Evolutionary conservation across 2,113 vertebrate genomes (phyloP), one percentile per base, ranked within the genome.

Genomic region (Semnornis frantzii): DNA sequence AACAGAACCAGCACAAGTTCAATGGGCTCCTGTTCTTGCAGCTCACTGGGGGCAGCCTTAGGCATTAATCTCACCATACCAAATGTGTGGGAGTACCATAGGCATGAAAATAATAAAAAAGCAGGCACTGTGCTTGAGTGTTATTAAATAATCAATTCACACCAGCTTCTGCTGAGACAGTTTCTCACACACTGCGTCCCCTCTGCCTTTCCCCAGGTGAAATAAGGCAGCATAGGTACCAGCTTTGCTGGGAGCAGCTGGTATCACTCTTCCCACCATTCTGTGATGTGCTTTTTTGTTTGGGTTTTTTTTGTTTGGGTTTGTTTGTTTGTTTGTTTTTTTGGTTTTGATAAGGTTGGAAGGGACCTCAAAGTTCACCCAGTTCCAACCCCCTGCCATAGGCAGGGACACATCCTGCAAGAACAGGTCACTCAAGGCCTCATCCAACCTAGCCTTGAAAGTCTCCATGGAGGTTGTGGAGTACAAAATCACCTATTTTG

Each of bases 141-240:
- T 74, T 65, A 88, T 87, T 95, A 87, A 97, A 90, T 69, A 95
- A 79, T 73, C 71, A 70, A 78, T 86, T 85, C 55, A 34, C 54
- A 48, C 6, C 54, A 92, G 50, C 34, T 92, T 85, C 76, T 75
- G 28, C 39, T 68, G 62, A 80, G 60, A 39, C 17, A 65, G 46
- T 42, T 80, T 83, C 75, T 85, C 60, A 27, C 2, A 3, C n/a
- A 75, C 3, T 3, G 23, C 12, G 5, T 23, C 6, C 21, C 6
- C 11, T 42, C 11, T 42, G 37, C 31, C 46, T 57, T 52, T 34
- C 58, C 48, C 17, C 65, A 48, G 9, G 28, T 76, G 46, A 85
- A 87, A 82, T 59, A 55, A 69, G 25, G 17, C 64, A 64, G 21
- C 1, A 1, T 0, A 2, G 77, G 20, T 33, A 60, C 9, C 44